Conservation (phyloP, 1,140 invertebrate genomes). For the Anadara kagoshimensis region DNA sequence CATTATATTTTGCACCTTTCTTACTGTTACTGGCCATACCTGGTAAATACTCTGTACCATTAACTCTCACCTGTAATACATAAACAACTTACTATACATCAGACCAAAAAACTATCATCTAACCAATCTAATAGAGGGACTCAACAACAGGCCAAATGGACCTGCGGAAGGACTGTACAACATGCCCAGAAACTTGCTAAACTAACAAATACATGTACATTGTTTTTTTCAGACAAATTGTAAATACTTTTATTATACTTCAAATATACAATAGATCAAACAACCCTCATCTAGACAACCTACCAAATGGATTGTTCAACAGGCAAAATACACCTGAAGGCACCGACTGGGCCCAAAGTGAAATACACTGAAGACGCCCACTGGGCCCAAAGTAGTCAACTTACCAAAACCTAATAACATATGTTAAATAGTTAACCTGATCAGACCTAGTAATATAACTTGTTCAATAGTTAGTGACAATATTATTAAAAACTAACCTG, state of each 20-base stretch:
- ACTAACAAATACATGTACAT: background rate
- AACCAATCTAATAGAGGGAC: background rate
- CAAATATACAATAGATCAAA: background rate
- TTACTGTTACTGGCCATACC: constrained; percentile 91
- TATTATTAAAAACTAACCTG: constrained; percentile 79
- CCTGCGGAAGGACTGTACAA: background rate
- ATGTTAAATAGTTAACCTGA: background rate
- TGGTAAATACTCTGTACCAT: constrained; percentile 91
- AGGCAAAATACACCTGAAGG: too few relatives aligned
- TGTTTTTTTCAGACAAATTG: background rate
- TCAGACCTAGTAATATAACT: background rate
- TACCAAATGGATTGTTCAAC: too few relatives aligned
- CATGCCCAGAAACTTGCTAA: background rate
- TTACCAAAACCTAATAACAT: background rate
- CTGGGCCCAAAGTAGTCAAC: background rate
- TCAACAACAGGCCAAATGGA: background rate
- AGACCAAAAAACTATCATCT: background rate
- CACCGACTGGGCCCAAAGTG: too few relatives aligned
- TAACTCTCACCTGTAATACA: constrained; percentile 84
- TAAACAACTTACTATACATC: background rate
- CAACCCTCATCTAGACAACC: too few relatives aligned
- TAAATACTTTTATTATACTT: background rate
- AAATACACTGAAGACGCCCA: background rate
- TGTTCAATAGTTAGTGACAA: constrained; percentile 23
- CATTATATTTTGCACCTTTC: constrained; percentile 94